phyloP scores from a whole-genome alignment of 2,113 vertebrate genomes.

The Chitala chitala region DNA sequence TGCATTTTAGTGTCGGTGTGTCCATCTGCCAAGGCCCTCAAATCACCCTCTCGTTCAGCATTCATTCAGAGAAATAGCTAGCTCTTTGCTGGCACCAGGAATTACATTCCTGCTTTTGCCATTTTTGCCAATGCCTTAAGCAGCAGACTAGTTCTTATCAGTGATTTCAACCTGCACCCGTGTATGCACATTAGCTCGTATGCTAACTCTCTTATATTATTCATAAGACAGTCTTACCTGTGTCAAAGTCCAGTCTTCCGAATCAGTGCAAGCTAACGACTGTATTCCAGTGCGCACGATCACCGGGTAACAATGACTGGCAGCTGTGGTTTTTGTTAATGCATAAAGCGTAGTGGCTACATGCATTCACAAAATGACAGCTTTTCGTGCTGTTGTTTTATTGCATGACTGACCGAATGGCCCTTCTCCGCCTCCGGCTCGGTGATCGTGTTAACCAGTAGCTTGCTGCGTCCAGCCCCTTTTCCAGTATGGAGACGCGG shows the following conservation, averaged over 20 bases:
- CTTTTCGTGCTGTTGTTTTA: constrained; percentile 18
- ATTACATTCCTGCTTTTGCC: background rate
- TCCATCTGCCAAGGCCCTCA: constrained; percentile 2
- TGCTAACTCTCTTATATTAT: background rate
- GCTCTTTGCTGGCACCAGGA: background rate
- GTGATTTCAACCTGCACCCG: background rate
- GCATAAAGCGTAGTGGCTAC: constrained; percentile 17
- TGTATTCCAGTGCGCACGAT: constrained; percentile 15
- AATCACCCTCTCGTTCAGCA: background rate
- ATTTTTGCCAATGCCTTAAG: background rate
- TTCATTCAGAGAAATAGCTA: background rate
- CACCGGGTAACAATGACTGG: too few species aligned
- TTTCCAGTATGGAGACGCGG: constrained; percentile 35
- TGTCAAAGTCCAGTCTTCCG: constrained; percentile 38
- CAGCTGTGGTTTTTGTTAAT: constrained; percentile 18
- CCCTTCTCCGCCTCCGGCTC: constrained; percentile 19
- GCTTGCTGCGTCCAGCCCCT: constrained; percentile 30
- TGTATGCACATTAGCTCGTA: constrained; percentile 31
- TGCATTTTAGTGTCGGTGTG: too few species aligned
- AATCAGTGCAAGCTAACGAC: constrained; percentile 17
- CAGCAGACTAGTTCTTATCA: background rate
- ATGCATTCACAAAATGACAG: constrained; percentile 2
- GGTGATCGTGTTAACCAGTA: constrained; percentile 39
- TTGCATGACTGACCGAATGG: constrained; percentile 21
- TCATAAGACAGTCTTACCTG: constrained; percentile 36